Evolutionary conservation across 2,797 vertebrate species (phyloP), one percentile per base, ranked within the genome.

Genomic region (Aldrovandia affinis): DNA sequence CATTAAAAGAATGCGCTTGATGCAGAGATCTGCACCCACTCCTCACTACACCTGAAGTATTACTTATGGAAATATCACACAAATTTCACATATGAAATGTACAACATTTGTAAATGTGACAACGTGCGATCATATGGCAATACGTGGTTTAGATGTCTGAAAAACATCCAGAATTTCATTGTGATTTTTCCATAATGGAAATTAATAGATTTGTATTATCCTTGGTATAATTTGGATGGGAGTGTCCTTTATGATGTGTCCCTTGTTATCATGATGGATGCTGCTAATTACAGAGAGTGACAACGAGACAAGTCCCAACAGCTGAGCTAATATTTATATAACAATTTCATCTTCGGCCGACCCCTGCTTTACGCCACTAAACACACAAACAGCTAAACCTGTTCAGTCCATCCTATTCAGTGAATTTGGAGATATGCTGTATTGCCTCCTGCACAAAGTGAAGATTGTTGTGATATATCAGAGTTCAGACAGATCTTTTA

Each of bases 311-410:
- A n/a, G 42, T 47, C 39, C n/a, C 42, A 22, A 77, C 73, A 77
- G 73, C 73, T 77, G 73, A 22, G 42, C 22, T 77, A 77, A 77
- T 77, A 77, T 47, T 77, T 47, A 42, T 47, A 0, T n/a, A 44
- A n/a, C 39, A 77, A 18, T 77, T 77, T 47, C 42, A 28, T 77
- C 73, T 77, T 22, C 44, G 47, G 47, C 10, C 8, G 15, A 9
- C 42, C 22, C 20, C 2, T 2, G 15, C 14, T 44, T 77, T 77
- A 42, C 25, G 15, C 10, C 25, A 47, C 36, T 39, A 70, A 70
- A 15, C 36, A 47, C 25, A 47, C 20, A 77, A 77, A 47, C 68
- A 5, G 68, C 22, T 42, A 2, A 36, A 39, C 12, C 33, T 7
- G 8, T 42, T 10, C 39, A 39, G 68, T 22, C n/a, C 36, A 73